These are phyloP conservation scores for Dasysyrphus albostriatus DNA, from an alignment of 2,888 invertebrate species.

Conservation along the genomic window DNA sequence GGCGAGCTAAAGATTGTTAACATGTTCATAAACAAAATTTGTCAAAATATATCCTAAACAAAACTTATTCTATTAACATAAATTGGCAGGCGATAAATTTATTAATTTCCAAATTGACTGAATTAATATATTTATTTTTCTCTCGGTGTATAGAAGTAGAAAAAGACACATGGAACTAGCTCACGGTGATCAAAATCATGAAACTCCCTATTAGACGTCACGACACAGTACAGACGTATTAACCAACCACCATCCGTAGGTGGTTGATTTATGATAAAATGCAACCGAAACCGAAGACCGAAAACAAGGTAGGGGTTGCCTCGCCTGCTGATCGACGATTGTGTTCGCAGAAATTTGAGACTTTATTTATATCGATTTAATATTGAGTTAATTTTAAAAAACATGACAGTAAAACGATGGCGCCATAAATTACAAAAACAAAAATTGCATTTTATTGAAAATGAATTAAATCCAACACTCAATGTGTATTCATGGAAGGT, in stretches of 20 bases:
- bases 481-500: background rate
- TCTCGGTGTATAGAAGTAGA: background rate
- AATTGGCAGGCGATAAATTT: too few relatives aligned
- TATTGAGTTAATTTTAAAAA: background rate
- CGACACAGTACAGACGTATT: slow-evolving; percentile 13
- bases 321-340: background rate
- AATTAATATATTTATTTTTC: background rate
- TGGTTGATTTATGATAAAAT: slow-evolving; percentile 36
- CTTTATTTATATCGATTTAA: background rate
- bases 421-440: background rate
- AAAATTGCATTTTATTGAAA: background rate
- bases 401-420: background rate
- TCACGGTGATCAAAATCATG: slow-evolving; percentile 51
- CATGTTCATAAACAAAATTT: too few relatives aligned
- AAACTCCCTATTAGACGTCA: slow-evolving; percentile 35
- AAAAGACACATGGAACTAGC: slow-evolving; percentile 48
- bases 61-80: too few relatives aligned
- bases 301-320: background rate
- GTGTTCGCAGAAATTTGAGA: background rate
- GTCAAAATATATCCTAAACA: too few relatives aligned
- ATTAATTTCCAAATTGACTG: too few relatives aligned
- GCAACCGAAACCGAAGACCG: background rate
- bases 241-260: slow-evolving; percentile 19
- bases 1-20: too few relatives aligned
- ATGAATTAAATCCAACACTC: background rate